phyloP scores from a whole-genome alignment of 1,140 invertebrate genomes.

The Drosophila sechellia region DNA sequence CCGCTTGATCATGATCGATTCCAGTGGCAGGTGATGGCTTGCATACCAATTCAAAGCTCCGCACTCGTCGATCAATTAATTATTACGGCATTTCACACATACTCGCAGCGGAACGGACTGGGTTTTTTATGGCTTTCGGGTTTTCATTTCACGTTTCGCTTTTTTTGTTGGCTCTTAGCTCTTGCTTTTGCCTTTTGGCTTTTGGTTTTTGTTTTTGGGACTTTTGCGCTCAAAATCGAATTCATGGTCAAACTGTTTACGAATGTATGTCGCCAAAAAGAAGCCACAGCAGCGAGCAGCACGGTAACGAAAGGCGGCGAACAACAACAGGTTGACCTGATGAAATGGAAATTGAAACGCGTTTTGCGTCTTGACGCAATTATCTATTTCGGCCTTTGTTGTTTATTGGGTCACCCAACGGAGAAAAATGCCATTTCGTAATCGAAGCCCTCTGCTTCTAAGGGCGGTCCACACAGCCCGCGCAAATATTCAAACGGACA shows the following conservation, averaged over 20 bases:
- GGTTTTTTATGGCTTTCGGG: constrained; percentile 64
- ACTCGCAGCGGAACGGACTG: constrained; percentile 33
- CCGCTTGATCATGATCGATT: constrained; percentile 69
- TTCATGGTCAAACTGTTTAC: constrained; percentile 73
- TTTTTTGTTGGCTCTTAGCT: neutral
- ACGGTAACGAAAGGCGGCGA: constrained; percentile 4
- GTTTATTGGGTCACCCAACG: constrained; percentile 61
- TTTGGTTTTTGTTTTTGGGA: constrained; percentile 52
- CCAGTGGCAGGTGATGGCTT: constrained; percentile 59
- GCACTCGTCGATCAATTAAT: constrained; percentile 82
- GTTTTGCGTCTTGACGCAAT: constrained; percentile 64
- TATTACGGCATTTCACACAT: constrained; percentile 75
- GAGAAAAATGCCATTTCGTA: constrained; percentile 70
- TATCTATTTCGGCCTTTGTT: constrained; percentile 65
- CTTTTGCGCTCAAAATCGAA: constrained; percentile 80
- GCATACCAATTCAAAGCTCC: constrained; percentile 74
- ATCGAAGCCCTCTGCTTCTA: constrained; percentile 46
- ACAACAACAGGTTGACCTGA: constrained; percentile 73
- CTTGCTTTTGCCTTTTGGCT: no score
- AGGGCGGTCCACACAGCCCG: constrained; percentile 17
- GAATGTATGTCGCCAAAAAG: constrained; percentile 77
- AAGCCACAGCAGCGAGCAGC: constrained; percentile 28
- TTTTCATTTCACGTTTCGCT: constrained; percentile 74
- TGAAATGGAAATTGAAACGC: constrained; percentile 75
- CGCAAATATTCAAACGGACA: constrained; percentile 54